Evolutionary conservation across 2,888 invertebrate species (phyloP).

Genomic region (Pherbina coryleti): DNA sequence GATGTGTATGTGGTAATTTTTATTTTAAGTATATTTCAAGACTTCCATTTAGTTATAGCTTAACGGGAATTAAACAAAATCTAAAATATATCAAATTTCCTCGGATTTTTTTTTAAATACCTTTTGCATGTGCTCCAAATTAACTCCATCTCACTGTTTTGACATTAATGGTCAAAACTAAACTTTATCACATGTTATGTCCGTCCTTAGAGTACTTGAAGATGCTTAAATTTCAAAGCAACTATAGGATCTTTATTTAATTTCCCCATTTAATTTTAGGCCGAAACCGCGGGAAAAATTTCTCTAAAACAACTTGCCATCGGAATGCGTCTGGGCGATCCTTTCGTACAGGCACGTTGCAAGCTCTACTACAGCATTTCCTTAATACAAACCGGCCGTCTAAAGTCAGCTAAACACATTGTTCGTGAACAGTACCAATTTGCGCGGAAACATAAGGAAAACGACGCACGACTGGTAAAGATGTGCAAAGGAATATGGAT

Average conservation of each 20-base stretch:
- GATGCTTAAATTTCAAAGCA: no score
- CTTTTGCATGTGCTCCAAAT: neutral
- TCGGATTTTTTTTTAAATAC: no score
- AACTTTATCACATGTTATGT: no score
- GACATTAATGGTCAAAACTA: no score
- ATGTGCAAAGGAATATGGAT: slow-evolving; percentile 93
- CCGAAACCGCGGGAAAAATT: slow-evolving; percentile 89
- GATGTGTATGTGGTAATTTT: slow-evolving; percentile 74
- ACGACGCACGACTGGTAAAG: slow-evolving; percentile 77
- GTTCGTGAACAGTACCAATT: slow-evolving; percentile 73
- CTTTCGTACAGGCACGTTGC: slow-evolving; percentile 84
- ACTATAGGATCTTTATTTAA: no score
- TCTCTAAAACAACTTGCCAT: slow-evolving; percentile 86
- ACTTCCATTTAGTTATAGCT: neutral
- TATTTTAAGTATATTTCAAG: neutral
- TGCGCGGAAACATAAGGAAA: slow-evolving; percentile 62
- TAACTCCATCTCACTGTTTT: neutral
- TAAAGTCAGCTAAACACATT: slow-evolving; percentile 76
- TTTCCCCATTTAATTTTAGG: slow-evolving; percentile 72
- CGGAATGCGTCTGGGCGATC: slow-evolving; percentile 86
- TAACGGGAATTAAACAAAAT: no score
- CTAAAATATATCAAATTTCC: no score
- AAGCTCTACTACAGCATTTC: slow-evolving; percentile 89
- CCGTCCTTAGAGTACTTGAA: no score
- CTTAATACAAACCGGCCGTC: slow-evolving; percentile 83